Evolutionary conservation across 2,888 invertebrate genomes (phyloP).

Genomic region (Acrobasis suavella): DNA sequence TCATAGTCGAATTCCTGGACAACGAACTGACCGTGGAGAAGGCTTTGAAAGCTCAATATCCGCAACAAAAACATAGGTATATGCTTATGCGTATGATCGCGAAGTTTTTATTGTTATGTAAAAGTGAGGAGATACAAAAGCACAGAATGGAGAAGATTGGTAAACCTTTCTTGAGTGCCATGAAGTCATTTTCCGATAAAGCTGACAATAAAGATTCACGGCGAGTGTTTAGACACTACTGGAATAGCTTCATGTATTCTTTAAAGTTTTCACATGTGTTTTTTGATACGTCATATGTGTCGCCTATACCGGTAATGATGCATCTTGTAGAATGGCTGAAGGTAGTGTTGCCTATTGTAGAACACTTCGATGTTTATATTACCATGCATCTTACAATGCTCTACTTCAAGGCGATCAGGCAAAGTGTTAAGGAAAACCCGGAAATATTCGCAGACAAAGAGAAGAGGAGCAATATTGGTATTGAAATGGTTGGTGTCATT

Average conservation of each 20-base stretch:
- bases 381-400: conserved; percentile 54
- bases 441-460: conserved; percentile 42
- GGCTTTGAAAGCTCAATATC: conserved; percentile 9
- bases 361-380: conserved; percentile 45
- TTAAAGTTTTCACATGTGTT: conserved; percentile 51
- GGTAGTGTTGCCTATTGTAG: conserved; percentile 45
- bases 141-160: conserved; percentile 42
- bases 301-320: conserved; percentile 49
- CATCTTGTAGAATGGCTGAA: conserved; percentile 43
- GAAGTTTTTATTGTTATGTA: conserved; percentile 50
- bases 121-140: conserved; percentile 40
- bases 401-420: conserved; percentile 52
- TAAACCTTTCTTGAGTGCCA: conserved; percentile 42
- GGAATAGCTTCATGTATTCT: conserved; percentile 37
- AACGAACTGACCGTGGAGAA: conserved; percentile 34
- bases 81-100: conserved; percentile 46
- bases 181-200: conserved; percentile 34
- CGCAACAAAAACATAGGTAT: neutral
- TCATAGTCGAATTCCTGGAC: conserved; percentile 35
- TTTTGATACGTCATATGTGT: conserved; percentile 43
- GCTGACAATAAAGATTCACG: conserved; percentile 18
- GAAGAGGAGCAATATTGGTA: conserved; percentile 39
- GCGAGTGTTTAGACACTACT: conserved; percentile 27
- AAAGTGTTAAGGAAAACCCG: conserved; percentile 42
- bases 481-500: conserved; percentile 46